Conservation (phyloP, 2,888 invertebrate genomes). For the Tenthredo amoena region DNA sequence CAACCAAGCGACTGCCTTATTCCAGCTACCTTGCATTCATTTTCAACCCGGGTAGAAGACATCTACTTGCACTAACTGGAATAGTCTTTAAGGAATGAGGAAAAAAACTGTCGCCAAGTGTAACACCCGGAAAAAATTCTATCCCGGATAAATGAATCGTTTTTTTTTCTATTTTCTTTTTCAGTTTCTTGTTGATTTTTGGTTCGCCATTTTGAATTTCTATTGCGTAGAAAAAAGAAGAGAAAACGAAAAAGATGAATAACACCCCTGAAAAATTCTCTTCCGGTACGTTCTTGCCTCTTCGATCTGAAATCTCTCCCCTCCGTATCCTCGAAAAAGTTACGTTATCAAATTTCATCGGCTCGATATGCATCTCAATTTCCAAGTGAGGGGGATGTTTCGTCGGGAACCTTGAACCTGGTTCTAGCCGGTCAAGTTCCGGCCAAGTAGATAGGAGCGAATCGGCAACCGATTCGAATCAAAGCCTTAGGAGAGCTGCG, state of each 20-base stretch:
- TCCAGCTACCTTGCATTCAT: conserved; percentile 32
- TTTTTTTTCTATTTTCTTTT: neutral
- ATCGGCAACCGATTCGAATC: neutral
- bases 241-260: neutral
- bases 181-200: neutral
- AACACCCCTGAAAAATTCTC: neutral
- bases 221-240: neutral
- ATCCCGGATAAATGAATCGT: neutral
- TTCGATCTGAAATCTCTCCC: neutral
- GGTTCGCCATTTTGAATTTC: neutral
- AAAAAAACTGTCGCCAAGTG: neutral
- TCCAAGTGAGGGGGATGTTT: neutral
- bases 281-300: neutral
- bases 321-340: neutral
- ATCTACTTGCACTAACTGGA: neutral
- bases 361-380: neutral
- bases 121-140: neutral
- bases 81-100: neutral
- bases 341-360: neutral
- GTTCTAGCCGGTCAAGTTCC: neutral
- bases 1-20: neutral
- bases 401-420: neutral
- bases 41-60: neutral
- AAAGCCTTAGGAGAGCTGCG: neutral
- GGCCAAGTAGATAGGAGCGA: neutral